These are phyloP conservation scores for Lysandra bellargus DNA, from an alignment of 2,888 invertebrate species.

Conservation along the genomic window DNA sequence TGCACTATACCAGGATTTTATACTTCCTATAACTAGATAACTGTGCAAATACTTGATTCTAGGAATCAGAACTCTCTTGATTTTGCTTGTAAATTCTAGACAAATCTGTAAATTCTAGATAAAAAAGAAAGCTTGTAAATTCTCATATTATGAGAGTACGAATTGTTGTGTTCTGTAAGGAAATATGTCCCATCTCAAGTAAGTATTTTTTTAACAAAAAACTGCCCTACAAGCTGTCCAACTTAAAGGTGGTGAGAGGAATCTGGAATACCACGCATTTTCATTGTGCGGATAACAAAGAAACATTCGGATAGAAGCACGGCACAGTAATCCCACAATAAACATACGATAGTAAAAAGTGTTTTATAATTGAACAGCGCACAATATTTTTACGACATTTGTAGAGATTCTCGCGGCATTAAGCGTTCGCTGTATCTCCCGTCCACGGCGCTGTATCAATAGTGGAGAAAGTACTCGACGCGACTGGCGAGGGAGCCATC, in stretches of 20 bases:
- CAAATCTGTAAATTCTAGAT: not conserved
- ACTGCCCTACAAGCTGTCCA: not conserved
- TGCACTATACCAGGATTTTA: conserved; percentile 4
- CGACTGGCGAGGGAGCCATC: conserved; percentile 43
- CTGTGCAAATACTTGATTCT: conserved; percentile 9
- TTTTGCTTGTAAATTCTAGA: not conserved
- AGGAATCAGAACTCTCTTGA: not conserved
- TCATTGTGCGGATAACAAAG: not conserved
- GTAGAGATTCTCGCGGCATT: conserved; percentile 10
- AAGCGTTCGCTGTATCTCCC: conserved; percentile 26
- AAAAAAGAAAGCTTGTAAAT: no score
- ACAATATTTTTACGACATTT: not conserved
- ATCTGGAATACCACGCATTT: not conserved
- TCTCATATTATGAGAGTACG: not conserved
- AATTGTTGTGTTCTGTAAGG: no score
- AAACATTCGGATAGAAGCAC: not conserved
- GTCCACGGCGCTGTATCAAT: conserved; percentile 25
- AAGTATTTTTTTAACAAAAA: not conserved
- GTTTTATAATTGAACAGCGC: not conserved
- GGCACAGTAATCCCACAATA: not conserved
- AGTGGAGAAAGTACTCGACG: conserved; percentile 42
- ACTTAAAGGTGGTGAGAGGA: not conserved
- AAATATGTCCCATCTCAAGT: not conserved
- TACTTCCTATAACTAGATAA: conserved; percentile 14
- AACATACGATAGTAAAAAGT: not conserved